These are phyloP conservation scores for Drosophila melanosoma DNA, from an alignment of 2,888 invertebrate species.

Conservation along the genomic window DNA sequence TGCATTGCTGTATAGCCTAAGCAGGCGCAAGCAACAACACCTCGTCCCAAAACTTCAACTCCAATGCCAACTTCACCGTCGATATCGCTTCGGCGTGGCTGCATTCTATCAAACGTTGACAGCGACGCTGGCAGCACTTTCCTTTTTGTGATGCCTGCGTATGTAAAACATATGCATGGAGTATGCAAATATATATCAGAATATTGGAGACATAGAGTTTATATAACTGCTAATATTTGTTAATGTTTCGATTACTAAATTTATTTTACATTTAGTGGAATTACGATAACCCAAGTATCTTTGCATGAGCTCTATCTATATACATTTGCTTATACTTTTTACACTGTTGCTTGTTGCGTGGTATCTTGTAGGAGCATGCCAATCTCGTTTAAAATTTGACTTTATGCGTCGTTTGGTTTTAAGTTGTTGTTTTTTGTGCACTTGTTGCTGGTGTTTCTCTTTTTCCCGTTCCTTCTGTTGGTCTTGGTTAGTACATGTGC, in stretches of 20 bases:
- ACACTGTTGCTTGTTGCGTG: constrained; percentile 5
- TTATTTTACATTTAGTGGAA: neutral
- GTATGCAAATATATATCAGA: constrained; percentile 18
- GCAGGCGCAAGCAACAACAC: constrained; percentile 43
- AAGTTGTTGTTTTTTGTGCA: constrained; percentile 23
- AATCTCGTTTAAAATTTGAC: constrained; percentile 22
- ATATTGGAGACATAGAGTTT: neutral
- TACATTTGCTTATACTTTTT: neutral
- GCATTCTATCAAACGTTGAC: constrained; percentile 32
- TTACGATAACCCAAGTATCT: neutral
- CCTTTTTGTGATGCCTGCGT: constrained; percentile 49
- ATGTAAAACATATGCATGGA: constrained; percentile 15
- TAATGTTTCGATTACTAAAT: neutral
- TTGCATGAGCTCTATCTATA: constrained; percentile 14
- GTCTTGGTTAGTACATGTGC: constrained; percentile 36
- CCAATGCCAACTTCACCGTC: constrained; percentile 18
- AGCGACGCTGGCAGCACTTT: constrained; percentile 58
- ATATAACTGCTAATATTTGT: neutral
- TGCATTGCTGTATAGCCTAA: constrained; percentile 32
- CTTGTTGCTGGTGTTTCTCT: constrained; percentile 27
- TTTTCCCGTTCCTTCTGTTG: constrained; percentile 18
- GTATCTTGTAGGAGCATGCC: constrained; percentile 32
- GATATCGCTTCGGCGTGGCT: neutral
- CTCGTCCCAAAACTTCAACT: constrained; percentile 19
- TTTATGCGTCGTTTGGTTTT: constrained; percentile 50